phyloP scores from a whole-genome alignment of 2,113 vertebrate genomes.

The Pionites leucogaster region DNA sequence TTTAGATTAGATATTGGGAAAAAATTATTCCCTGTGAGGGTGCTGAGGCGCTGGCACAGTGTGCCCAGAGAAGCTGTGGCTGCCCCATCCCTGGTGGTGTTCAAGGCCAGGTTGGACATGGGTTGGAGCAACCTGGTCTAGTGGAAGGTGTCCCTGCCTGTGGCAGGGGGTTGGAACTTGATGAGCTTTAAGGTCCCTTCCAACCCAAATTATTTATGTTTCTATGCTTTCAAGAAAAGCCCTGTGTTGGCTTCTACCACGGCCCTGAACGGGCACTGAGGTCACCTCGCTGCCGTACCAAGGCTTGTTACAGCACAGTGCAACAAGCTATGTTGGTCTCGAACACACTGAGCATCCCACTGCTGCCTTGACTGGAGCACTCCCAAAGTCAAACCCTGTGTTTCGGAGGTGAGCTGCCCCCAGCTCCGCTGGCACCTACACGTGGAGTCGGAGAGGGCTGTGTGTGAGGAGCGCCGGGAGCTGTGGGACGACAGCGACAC shows the following conservation, averaged over 20 bases:
- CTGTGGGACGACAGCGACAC: conserved; percentile 81
- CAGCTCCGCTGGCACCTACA: conserved; percentile 71
- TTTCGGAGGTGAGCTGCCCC: not conserved
- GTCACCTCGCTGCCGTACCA: not conserved
- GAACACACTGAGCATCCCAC: not conserved
- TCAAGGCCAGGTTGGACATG: not conserved
- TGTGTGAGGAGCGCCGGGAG: conserved; percentile 79
- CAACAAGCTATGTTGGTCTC: accelerated
- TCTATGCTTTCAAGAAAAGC: not conserved
- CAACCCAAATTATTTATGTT: not conserved
- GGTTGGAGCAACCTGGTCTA: not conserved
- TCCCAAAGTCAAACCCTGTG: accelerated
- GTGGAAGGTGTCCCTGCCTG: not conserved
- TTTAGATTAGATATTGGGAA: not conserved
- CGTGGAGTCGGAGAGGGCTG: conserved; percentile 74
- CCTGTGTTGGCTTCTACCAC: accelerated
- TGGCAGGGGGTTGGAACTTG: not conserved
- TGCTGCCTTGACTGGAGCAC: accelerated
- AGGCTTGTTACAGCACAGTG: not conserved
- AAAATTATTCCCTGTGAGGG: not conserved
- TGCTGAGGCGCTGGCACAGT: not conserved
- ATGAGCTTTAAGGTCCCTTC: not conserved
- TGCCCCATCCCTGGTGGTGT: not conserved
- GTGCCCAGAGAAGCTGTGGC: not conserved
- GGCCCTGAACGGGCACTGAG: accelerated